Percentiles rank a stretch among this genome's conserved stretches.
Evolutionary conservation across 2,113 vertebrate species (phyloP).

Genomic region (Chloropsis cyanopogon): DNA sequence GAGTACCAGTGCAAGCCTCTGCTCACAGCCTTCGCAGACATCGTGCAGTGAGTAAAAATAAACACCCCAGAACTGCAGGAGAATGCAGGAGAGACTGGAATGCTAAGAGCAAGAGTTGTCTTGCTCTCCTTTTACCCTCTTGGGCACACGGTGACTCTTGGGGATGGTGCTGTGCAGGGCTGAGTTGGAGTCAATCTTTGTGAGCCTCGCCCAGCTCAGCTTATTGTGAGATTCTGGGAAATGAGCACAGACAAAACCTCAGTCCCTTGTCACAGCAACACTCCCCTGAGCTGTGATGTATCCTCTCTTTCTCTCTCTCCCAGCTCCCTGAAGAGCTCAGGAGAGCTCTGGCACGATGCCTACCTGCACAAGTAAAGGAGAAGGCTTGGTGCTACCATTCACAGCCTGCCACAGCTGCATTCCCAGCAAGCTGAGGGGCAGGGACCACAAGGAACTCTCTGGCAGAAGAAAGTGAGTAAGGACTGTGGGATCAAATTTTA

Average conservation of each 20-base stretch:
- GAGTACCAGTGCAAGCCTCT: conserved; percentile 75
- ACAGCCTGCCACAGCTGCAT: not conserved
- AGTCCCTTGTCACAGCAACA: not conserved
- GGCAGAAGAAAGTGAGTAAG: not conserved
- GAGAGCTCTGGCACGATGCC: conserved; percentile 80
- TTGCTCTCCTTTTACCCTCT: not conserved
- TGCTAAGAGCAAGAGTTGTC: not conserved
- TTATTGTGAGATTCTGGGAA: not conserved
- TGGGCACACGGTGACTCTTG: not conserved
- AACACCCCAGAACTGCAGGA: not conserved
- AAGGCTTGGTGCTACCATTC: not conserved
- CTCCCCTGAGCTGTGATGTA: not conserved
- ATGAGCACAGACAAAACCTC: not conserved
- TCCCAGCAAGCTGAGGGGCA: not conserved
- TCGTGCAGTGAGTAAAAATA: conserved; percentile 69
- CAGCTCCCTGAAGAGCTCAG: conserved; percentile 77
- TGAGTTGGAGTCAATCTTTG: not conserved
- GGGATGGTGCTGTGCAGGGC: not conserved
- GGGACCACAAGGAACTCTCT: not conserved
- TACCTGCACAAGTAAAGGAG: conserved; percentile 74
- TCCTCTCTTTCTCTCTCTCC: not conserved
- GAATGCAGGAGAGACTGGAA: not conserved
- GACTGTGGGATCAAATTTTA: not conserved
- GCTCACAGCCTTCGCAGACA: conserved; percentile 72
- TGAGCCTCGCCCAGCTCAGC: not conserved